phyloP scores from a whole-genome alignment of 2,797 vertebrate species.

The Enteromius mattozi region DNA sequence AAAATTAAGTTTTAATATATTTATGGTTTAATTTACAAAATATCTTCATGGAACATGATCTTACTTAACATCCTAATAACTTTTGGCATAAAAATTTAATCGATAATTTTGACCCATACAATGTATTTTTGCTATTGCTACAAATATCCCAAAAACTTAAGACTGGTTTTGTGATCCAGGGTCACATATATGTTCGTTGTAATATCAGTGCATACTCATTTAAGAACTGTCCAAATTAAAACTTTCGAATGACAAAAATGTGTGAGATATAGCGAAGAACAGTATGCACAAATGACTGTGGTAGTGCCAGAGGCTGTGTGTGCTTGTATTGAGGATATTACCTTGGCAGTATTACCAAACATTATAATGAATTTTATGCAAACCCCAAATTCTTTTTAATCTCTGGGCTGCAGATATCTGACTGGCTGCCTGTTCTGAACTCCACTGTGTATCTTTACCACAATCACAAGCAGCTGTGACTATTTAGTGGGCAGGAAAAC shows the following conservation, averaged over 20 bases:
- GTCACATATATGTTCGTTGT: not conserved
- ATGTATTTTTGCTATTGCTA: too few species aligned
- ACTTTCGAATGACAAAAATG: not conserved
- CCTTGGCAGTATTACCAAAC: not conserved
- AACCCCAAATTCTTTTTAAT: conserved; percentile 29
- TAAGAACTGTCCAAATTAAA: not conserved
- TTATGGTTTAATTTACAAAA: too few species aligned
- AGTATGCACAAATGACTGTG: not conserved
- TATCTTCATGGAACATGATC: too few species aligned
- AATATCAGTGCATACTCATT: not conserved
- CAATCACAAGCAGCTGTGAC: conserved; percentile 74
- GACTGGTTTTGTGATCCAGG: too few species aligned
- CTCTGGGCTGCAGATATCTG: conserved; percentile 25
- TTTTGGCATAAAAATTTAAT: too few species aligned
- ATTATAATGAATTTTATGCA: conserved; percentile 7
- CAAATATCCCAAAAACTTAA: too few species aligned
- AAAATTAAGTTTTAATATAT: too few species aligned
- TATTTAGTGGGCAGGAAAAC: conserved; percentile 71
- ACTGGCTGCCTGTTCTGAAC: conserved; percentile 48
- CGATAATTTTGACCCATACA: too few species aligned
- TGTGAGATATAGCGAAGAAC: not conserved
- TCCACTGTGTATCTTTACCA: conserved; percentile 63
- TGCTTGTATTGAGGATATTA: conserved; percentile 39
- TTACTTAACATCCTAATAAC: too few species aligned
- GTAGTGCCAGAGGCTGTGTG: not conserved